Evolutionary conservation across 1,140 invertebrate species (phyloP).

Genomic region (Apis laboriosa): DNA sequence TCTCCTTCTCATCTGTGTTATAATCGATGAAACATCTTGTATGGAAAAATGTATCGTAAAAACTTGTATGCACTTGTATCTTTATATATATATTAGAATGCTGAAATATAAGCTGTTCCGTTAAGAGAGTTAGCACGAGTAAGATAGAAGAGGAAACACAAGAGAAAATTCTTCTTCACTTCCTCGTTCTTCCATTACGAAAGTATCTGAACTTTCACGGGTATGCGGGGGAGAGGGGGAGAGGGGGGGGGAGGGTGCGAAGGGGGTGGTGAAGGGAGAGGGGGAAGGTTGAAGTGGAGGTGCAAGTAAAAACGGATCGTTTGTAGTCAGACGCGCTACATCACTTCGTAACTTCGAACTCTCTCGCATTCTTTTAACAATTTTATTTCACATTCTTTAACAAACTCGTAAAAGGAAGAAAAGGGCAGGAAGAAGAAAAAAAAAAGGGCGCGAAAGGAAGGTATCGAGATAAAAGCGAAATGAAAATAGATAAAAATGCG

Average conservation of each 20-base stretch:
- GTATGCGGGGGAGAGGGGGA: not conserved
- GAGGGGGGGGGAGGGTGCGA: not conserved
- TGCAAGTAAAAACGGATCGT: constrained; percentile 26
- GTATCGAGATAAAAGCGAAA: no score
- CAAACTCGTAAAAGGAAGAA: not conserved
- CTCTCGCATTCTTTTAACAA: not conserved
- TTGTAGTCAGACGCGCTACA: constrained; percentile 12
- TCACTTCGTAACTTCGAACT: not conserved
- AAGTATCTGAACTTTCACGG: constrained; percentile 15
- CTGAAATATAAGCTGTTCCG: no score
- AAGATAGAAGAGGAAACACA: not conserved
- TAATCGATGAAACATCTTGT: no score
- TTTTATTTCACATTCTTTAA: not conserved
- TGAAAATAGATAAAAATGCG: no score
- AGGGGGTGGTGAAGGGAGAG: not conserved
- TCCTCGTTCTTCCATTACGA: not conserved
- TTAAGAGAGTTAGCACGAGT: not conserved
- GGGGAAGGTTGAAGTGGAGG: not conserved
- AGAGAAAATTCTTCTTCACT: constrained; percentile 5
- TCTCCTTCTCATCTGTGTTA: no score
- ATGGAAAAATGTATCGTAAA: no score
- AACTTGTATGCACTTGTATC: no score
- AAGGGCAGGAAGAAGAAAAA: no score
- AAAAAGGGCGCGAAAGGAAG: not conserved
- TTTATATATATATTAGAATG: not conserved